Evolutionary conservation across 2,797 vertebrate genomes (phyloP).

Genomic region (Tenualosa ilisha): DNA sequence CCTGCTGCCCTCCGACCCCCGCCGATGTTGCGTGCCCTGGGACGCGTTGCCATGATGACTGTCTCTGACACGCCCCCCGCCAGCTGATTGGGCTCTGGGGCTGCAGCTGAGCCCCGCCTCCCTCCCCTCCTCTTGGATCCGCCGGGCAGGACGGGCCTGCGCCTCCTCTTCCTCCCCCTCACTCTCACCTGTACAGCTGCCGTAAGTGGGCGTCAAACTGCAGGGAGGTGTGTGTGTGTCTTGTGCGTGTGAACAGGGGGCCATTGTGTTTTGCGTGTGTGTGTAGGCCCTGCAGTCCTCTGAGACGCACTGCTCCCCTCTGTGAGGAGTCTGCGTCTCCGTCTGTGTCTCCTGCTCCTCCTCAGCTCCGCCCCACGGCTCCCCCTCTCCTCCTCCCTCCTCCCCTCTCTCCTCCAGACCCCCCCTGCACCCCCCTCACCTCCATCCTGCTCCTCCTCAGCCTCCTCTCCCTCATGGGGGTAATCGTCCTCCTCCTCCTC

Average conservation of each 20-base stretch:
- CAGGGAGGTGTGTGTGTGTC: background rate
- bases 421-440: conserved; percentile 58
- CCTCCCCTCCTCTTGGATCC: conserved; percentile 4
- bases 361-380: conserved; percentile 49
- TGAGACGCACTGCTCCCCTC: conserved; percentile 30
- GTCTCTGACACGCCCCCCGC: background rate
- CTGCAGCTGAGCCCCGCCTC: background rate
- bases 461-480: conserved; percentile 64
- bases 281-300: conserved; percentile 47
- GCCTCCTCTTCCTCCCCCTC: conserved; percentile 30
- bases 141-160: conserved; percentile 9
- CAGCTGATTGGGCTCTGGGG: background rate
- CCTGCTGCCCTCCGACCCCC: background rate
- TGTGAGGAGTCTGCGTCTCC: conserved; percentile 52
- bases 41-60: background rate
- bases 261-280: conserved; percentile 29
- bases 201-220: background rate
- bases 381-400: conserved; percentile 45
- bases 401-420: conserved; percentile 54
- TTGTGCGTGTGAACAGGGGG: background rate
- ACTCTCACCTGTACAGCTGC: conserved; percentile 29
- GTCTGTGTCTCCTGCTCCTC: conserved; percentile 54
- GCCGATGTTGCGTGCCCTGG: background rate
- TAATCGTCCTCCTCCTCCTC: conserved; percentile 45
- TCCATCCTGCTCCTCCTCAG: conserved; percentile 77